A percentile compares a stretch with the other conserved stretches of the same genome.
Conservation (phyloP, 2,797 vertebrate species). For the Xiphorhynchus erythropygius region DNA sequence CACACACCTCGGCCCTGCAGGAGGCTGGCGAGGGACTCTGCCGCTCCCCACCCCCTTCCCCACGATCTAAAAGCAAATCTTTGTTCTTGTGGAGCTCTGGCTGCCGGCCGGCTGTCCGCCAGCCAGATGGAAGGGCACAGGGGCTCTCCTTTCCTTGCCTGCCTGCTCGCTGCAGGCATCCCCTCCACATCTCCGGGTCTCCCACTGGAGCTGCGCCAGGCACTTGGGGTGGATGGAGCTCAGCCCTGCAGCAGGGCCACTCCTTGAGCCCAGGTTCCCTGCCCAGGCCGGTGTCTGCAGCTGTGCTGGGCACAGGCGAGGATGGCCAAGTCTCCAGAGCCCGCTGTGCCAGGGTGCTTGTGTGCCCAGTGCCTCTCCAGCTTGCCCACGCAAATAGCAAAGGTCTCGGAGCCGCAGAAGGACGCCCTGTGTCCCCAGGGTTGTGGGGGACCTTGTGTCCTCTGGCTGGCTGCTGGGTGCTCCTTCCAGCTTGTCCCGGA, state of each 20-base stretch:
- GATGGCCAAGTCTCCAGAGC: neutral
- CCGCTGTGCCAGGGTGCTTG: neutral
- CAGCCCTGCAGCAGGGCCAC: neutral
- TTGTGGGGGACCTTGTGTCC: neutral
- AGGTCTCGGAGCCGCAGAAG: neutral
- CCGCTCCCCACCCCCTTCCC: slow-evolving; percentile 44
- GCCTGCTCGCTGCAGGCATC: neutral
- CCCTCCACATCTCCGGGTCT: slow-evolving; percentile 15
- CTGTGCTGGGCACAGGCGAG: neutral
- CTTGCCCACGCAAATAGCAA: neutral
- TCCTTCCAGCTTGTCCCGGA: neutral
- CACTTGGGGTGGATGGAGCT: neutral
- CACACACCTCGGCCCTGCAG: slow-evolving; percentile 1
- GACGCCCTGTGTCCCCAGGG: neutral
- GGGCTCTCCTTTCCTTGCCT: slow-evolving; percentile 41
- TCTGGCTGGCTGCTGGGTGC: neutral
- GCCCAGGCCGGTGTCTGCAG: accelerated
- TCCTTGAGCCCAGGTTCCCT: neutral
- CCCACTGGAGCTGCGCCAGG: slow-evolving; percentile 17
- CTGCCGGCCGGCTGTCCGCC: slow-evolving; percentile 47
- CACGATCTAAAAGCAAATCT: slow-evolving; percentile 51
- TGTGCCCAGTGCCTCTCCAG: neutral
- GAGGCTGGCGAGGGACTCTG: slow-evolving; percentile 10
- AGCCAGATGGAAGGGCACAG: slow-evolving; percentile 57
- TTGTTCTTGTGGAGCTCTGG: slow-evolving; percentile 62